Base-by-base conservation (phyloP, 2,797 vertebrate genomes). In the Centroberyx gerrardi region DNA sequence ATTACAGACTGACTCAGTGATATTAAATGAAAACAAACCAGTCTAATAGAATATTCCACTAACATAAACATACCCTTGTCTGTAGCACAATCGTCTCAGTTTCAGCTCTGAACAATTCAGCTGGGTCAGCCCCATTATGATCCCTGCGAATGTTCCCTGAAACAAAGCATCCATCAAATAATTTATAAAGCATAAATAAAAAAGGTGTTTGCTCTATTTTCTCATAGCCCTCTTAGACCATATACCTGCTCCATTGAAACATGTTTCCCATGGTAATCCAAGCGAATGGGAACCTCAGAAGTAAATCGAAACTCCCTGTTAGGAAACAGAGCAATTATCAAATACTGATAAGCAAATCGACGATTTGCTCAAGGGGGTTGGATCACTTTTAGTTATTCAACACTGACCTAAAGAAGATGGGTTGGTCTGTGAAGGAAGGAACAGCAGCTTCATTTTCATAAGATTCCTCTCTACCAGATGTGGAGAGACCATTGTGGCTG, bases 231-330 rank as follows among this genome's bases (percentile, higher is more conserved):
- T 31, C 13, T 62, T 2, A 56, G 49, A 78, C 1, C 5, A 40
- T 33, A 55, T 87, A 99, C 98, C 97, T 99, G 98, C 82, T 99
- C 98, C 97, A 99, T 98, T 29, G 97, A 96, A 9, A 99, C 96
- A 0, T 99, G 98, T 82, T 99, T 99, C 62, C 98, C 98, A 0
- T 99, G 98, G 86, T 99, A 99, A 93, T 99, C 98, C 74, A 99
- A 93, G 1, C 97, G 96, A 86, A 99, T 98, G 0, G 98, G 98
- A 91, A 99, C 98, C 90, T 99, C 98, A 17, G 97, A 97, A 0
- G 96, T 99, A 86, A 99, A 99, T n/a, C 98, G 95, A 90, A 99
- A 99, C 93, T 99, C 98, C 92, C 98, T 99, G 85, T 72, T 27
- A 56, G 22, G 52, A 68, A 75, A 68, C 62, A 4, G 36, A 60